phyloP scores from a whole-genome alignment of 2,888 invertebrate species.

The Lithophane leautieri region DNA sequence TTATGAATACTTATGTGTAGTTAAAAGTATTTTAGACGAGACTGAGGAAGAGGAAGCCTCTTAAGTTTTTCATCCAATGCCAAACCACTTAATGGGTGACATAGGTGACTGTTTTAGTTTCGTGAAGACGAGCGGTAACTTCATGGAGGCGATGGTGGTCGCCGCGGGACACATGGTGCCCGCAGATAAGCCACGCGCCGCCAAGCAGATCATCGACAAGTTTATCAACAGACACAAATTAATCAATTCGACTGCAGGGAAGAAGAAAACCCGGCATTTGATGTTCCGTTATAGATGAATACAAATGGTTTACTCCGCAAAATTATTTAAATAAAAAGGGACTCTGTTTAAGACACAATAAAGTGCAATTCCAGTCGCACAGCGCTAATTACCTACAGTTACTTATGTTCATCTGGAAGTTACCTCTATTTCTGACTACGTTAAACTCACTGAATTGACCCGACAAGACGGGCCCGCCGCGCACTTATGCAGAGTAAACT shows the following conservation, averaged over 20 bases:
- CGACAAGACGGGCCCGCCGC: too few relatives aligned
- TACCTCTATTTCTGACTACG: too few relatives aligned
- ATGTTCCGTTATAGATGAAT: too few relatives aligned
- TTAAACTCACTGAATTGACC: too few relatives aligned
- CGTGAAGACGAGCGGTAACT: constrained; percentile 43
- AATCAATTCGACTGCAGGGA: not conserved
- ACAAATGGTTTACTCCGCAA: too few relatives aligned
- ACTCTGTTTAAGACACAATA: too few relatives aligned
- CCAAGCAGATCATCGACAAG: constrained; percentile 62
- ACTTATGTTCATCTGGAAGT: too few relatives aligned
- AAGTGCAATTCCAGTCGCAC: too few relatives aligned
- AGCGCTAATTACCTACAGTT: too few relatives aligned
- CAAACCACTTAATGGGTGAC: not conserved
- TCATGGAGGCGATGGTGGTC: constrained; percentile 85
- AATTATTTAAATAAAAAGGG: too few relatives aligned
- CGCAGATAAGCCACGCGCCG: constrained; percentile 81
- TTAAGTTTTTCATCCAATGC: not conserved
- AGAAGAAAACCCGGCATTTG: not conserved
- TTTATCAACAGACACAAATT: constrained; percentile 51
- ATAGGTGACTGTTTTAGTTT: constrained; percentile 23
- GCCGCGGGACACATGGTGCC: constrained; percentile 89
- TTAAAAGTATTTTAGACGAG: not conserved
- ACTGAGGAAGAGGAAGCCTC: not conserved
- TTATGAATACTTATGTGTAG: not conserved
- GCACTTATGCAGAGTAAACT: too few relatives aligned